Percentiles rank a stretch among this genome's conserved stretches.
Conservation (phyloP, 1,140 invertebrate species). For the Pachypeltis micranthus region DNA sequence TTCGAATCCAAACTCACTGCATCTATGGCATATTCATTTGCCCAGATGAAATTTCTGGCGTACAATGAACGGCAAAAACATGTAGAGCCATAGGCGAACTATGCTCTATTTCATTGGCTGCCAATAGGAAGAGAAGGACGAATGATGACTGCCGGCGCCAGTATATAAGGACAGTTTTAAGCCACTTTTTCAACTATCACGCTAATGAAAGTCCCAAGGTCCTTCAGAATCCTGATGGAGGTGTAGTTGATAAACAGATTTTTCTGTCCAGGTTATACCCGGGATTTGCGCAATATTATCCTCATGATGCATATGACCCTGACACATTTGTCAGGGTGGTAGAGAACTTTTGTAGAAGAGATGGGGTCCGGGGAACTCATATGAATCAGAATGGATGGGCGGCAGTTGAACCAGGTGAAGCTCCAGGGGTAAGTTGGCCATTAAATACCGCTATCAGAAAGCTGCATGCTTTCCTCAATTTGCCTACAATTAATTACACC, state of each 20-base stretch:
- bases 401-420: too few relatives aligned
- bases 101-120: too few relatives aligned
- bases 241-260: not conserved
- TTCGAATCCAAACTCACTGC: too few relatives aligned
- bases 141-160: not conserved
- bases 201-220: not conserved
- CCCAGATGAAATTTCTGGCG: too few relatives aligned
- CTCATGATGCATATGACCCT: not conserved
- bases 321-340: not conserved
- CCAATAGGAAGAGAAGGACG: too few relatives aligned
- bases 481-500: not conserved
- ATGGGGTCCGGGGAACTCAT: not conserved
- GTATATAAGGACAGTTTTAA: not conserved
- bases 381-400: too few relatives aligned
- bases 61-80: too few relatives aligned
- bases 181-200: not conserved
- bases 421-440: not conserved
- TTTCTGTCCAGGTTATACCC: not conserved
- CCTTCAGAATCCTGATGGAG: not conserved
- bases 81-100: too few relatives aligned
- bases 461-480: too few relatives aligned
- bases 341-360: not conserved
- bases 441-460: too few relatives aligned
- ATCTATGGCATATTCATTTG: too few relatives aligned
- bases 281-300: not conserved